phyloP scores from a whole-genome alignment of 2,888 invertebrate species.

The Epinotia brunnichana region DNA sequence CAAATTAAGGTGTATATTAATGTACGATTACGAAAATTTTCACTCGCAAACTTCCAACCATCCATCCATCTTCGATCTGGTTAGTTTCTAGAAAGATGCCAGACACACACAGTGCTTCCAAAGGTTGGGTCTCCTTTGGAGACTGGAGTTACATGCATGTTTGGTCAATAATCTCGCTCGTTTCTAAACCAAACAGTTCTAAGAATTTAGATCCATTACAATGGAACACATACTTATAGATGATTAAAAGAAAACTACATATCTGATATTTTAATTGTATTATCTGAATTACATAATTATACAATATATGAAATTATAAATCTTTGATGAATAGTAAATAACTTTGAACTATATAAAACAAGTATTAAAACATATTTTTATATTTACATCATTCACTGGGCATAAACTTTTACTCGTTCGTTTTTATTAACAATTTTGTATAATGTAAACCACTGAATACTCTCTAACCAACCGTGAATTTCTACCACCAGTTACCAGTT shows the following conservation, averaged over 20 bases:
- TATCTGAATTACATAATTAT: background rate
- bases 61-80: no score
- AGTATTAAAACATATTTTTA: background rate
- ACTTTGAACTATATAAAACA: slow-evolving; percentile 1
- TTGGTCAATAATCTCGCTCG: no score
- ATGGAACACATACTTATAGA: background rate
- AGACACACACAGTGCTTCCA: no score
- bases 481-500: background rate
- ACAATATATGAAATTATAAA: slow-evolving; percentile 9
- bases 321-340: slow-evolving; percentile 7
- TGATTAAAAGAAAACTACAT: slow-evolving; percentile 10
- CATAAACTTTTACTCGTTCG: background rate
- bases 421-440: slow-evolving; percentile 3
- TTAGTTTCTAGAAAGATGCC: no score
- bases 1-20: no score
- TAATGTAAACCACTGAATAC: background rate
- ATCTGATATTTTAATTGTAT: slow-evolving; percentile 1
- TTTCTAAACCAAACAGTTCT: background rate
- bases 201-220: background rate
- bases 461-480: no score
- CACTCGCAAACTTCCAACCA: no score
- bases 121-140: no score
- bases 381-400: background rate
- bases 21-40: no score
- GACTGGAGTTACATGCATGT: no score